Evolutionary conservation across 2,888 invertebrate genomes (phyloP).

Genomic region (Oxycera nigricornis): DNA sequence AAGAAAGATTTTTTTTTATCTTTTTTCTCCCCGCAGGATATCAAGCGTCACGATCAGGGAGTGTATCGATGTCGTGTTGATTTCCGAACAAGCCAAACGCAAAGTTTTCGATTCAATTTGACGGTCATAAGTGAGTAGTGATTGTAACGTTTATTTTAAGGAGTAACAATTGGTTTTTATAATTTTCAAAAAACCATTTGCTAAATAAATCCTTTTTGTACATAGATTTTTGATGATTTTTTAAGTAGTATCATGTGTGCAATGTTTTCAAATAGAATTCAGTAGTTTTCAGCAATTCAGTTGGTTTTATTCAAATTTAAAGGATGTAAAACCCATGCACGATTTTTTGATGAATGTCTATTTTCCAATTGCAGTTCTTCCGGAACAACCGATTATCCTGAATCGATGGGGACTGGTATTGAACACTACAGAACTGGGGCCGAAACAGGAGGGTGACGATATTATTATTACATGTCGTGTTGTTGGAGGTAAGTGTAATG

Average conservation of each 20-base stretch:
- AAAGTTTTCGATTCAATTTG: conserved; percentile 87
- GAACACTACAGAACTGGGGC: conserved; percentile 80
- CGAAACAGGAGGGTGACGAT: conserved; percentile 85
- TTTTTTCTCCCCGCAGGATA: conserved; percentile 65
- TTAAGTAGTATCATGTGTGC: background rate
- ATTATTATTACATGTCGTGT: conserved; percentile 85
- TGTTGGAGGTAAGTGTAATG: conserved; percentile 78
- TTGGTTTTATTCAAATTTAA: too few species aligned
- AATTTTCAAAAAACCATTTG: too few species aligned
- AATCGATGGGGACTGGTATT: conserved; percentile 77
- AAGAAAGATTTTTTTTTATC: background rate
- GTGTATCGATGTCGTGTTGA: conserved; percentile 89
- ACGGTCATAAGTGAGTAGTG: conserved; percentile 87
- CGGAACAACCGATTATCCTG: conserved; percentile 83
- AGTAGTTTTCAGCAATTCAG: background rate
- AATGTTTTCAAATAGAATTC: background rate
- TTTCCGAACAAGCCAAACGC: conserved; percentile 88
- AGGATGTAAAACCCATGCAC: too few species aligned
- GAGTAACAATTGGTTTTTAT: too few species aligned
- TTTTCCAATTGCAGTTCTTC: conserved; percentile 72
- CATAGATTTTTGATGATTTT: background rate
- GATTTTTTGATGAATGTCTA: too few species aligned
- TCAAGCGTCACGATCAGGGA: conserved; percentile 87
- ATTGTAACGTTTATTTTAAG: too few species aligned
- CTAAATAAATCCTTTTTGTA: background rate